phyloP scores from a whole-genome alignment of 2,113 vertebrate genomes.

The Sturnus vulgaris region DNA sequence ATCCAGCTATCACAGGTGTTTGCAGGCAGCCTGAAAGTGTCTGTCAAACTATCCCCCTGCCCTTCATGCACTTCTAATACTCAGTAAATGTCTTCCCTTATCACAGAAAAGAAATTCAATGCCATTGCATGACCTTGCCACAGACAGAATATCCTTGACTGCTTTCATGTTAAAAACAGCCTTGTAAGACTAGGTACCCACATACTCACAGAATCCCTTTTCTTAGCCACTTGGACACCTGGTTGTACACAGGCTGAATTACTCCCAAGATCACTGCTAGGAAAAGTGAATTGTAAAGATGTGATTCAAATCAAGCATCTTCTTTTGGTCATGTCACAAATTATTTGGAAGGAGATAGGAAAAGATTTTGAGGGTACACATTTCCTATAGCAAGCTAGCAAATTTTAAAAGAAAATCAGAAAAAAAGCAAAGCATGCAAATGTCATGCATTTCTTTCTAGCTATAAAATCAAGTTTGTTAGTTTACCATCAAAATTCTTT shows the following conservation, averaged over 20 bases:
- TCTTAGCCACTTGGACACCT: not conserved
- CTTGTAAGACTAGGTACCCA: not conserved
- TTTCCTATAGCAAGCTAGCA: not conserved
- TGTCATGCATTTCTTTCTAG: not conserved
- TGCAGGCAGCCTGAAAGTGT: not conserved
- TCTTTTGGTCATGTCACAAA: not conserved
- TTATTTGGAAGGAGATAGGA: not conserved
- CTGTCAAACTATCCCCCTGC: not conserved
- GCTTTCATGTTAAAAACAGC: not conserved
- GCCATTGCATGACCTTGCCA: not conserved
- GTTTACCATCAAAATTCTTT: not conserved
- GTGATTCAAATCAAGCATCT: not conserved
- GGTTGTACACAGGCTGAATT: not conserved
- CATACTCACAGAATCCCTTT: not conserved
- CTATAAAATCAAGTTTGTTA: not conserved
- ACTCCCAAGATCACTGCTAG: not conserved
- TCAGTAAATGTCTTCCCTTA: not conserved
- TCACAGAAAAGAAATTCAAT: not conserved
- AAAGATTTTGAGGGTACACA: not conserved
- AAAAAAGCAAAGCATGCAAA: not conserved
- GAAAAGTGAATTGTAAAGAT: not conserved
- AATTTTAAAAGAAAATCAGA: not conserved
- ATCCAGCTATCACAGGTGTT: not conserved
- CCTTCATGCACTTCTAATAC: not conserved
- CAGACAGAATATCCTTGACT: not conserved